phyloP scores from a whole-genome alignment of 2,797 vertebrate genomes.

The Etheostoma nigrum region DNA sequence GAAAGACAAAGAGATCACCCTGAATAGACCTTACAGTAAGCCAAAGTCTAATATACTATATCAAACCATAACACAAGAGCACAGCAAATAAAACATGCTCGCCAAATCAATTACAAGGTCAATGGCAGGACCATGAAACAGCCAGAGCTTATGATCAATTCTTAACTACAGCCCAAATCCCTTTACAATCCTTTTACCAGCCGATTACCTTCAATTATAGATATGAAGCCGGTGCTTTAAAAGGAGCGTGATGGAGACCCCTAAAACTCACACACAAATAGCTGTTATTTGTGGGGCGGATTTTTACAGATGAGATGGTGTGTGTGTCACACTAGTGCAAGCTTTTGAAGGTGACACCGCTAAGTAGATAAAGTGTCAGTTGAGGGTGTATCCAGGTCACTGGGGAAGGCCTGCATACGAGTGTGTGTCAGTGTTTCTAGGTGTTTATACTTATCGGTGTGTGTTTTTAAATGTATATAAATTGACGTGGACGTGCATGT shows the following conservation, averaged over 20 bases:
- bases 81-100: slow-evolving; percentile 36
- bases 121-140: slow-evolving; percentile 90
- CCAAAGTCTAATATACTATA: slow-evolving; percentile 71
- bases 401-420: slow-evolving; percentile 43
- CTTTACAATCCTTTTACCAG: slow-evolving; percentile 79
- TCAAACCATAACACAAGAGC: slow-evolving; percentile 64
- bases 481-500: not conserved
- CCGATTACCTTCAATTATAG: slow-evolving; percentile 80
- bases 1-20: slow-evolving; percentile 53
- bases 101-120: slow-evolving; percentile 82
- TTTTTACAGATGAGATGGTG: slow-evolving; percentile 56
- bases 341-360: slow-evolving; percentile 82
- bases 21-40: slow-evolving; percentile 29
- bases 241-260: slow-evolving; percentile 61
- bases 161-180: slow-evolving; percentile 60
- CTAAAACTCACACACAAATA: slow-evolving; percentile 70
- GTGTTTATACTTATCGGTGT: not conserved
- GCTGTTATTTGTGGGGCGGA: slow-evolving; percentile 62
- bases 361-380: slow-evolving; percentile 80
- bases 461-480: slow-evolving; percentile 16
- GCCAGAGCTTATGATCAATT: slow-evolving; percentile 76
- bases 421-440: slow-evolving; percentile 1
- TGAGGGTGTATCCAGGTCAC: slow-evolving; percentile 78
- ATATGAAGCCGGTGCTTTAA: slow-evolving; percentile 66
- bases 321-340: slow-evolving; percentile 51